phyloP scores from a whole-genome alignment of 2,797 vertebrate species.

The Gadopsis bispinosus region DNA sequence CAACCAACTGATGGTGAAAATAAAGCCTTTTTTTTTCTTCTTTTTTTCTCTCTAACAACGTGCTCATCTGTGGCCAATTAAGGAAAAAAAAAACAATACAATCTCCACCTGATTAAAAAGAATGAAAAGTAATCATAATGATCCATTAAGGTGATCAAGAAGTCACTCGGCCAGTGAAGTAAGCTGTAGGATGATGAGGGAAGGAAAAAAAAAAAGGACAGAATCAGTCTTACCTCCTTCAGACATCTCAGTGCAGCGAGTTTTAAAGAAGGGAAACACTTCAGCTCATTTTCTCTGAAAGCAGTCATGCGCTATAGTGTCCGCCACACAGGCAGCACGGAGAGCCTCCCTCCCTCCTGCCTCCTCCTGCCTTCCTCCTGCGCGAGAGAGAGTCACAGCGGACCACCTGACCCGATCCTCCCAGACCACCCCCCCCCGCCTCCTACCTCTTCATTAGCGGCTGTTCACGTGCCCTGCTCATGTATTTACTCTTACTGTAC shows the following conservation, averaged over 20 bases:
- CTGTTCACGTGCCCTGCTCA: not conserved
- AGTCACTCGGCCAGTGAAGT: constrained; percentile 33
- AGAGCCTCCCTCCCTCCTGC: constrained; percentile 40
- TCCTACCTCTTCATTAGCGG: constrained; percentile 11
- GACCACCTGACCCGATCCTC: constrained; percentile 61
- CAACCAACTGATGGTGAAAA: not conserved
- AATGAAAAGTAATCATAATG: constrained; percentile 27
- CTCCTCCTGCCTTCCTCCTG: constrained; percentile 24
- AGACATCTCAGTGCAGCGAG: constrained; percentile 13
- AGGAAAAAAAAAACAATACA: constrained; percentile 10
- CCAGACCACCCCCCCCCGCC: constrained; percentile 29
- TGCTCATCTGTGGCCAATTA: constrained; percentile 25
- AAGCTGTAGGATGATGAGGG: constrained; percentile 20
- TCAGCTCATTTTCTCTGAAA: constrained; percentile 28
- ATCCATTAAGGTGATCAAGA: constrained; percentile 20
- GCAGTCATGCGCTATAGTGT: constrained; percentile 23
- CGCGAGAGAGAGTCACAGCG: constrained; percentile 52
- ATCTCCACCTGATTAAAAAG: constrained; percentile 31
- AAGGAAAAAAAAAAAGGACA: not conserved
- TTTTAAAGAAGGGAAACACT: not conserved
- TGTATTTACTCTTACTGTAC: not conserved
- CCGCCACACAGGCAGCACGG: constrained; percentile 24
- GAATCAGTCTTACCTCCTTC: constrained; percentile 65
- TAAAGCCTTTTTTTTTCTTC: constrained; percentile 4
- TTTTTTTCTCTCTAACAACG: not conserved